Evolutionary conservation across 2,797 vertebrate genomes (phyloP), one percentile per base, ranked within the genome.

Genomic region (Pangasius djambal): DNA sequence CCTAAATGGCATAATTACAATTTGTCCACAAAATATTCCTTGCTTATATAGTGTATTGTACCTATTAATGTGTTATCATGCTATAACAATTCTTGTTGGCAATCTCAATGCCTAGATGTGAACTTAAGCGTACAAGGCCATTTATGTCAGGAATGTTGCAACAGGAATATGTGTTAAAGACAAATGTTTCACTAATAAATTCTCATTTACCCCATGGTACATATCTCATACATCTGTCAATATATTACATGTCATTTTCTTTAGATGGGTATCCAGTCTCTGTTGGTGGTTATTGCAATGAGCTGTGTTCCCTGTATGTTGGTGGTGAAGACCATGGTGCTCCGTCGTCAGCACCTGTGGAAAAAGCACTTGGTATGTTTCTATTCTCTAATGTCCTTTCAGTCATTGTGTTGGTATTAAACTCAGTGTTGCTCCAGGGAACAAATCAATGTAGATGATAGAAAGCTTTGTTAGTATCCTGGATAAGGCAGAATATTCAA

Each of bases 291-390:
- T 90, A 97, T 98, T 61, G 98, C 99, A 0, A 93, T 99, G 88
- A 96, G 98, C 89, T 99, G 99, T 92, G 97, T 99, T 78, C 99
- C 98, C 0, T 99, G 98, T 96, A 99, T 99, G 98, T 96, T 99
- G 93, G 92, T 99, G 85, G 97, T 98, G 93, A 99, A 99, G 94
- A 98, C 99, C 65, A 91, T 99, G 95, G 95, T 99, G 93, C 97
- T 99, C 91, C 98, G 98, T 79, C 97, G 95, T 88, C 98, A 99
- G 90, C 97, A 99, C 92, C 93, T 99, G 87, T 97, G 97, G 96
- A 98, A 97, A 94, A 98, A 95, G 92, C 97, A 99, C 93, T 94
- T 99, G 97, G 99, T 99, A 97, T 96, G 98, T 97, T 89, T 55
- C 67, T 86, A 90, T 86, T 88, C 90, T 83, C 89, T 90, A 91